Conservation (phyloP, 2,113 vertebrate genomes). For the Felis catus region DNA sequence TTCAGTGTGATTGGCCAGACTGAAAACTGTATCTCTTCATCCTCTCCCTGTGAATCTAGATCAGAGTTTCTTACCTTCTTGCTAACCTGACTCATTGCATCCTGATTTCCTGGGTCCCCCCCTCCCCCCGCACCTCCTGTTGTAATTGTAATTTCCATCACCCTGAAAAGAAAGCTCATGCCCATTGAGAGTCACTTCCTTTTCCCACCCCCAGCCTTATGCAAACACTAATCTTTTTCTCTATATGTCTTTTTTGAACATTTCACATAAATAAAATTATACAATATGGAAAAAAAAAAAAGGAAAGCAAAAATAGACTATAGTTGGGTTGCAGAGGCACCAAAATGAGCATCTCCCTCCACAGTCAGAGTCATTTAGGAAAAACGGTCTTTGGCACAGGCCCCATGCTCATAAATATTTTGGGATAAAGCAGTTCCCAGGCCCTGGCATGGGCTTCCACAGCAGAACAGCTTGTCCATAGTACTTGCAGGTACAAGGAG, state of each 20-base stretch:
- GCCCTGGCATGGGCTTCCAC: not conserved
- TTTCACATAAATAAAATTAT: not conserved
- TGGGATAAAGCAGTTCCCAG: not conserved
- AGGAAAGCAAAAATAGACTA: constrained; percentile 30
- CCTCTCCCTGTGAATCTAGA: not conserved
- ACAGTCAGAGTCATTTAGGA: not conserved
- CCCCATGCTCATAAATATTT: not conserved
- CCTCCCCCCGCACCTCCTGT: not conserved
- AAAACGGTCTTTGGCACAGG: not conserved
- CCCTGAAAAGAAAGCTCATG: not conserved
- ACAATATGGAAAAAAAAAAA: not conserved
- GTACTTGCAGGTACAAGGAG: not conserved
- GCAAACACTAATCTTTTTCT: not conserved
- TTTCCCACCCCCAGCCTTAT: not conserved
- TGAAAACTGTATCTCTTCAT: not conserved
- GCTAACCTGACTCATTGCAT: not conserved
- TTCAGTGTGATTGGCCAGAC: not conserved
- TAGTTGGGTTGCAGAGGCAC: not conserved
- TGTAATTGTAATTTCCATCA: not conserved
- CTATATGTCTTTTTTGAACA: not conserved
- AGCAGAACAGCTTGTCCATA: not conserved
- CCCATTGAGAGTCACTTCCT: not conserved
- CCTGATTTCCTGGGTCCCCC: not conserved
- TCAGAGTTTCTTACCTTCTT: not conserved
- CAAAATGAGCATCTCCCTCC: not conserved